Evolutionary conservation across 2,888 invertebrate species (phyloP), one percentile per base, ranked within the genome.

Genomic region (Idaea biselata): DNA sequence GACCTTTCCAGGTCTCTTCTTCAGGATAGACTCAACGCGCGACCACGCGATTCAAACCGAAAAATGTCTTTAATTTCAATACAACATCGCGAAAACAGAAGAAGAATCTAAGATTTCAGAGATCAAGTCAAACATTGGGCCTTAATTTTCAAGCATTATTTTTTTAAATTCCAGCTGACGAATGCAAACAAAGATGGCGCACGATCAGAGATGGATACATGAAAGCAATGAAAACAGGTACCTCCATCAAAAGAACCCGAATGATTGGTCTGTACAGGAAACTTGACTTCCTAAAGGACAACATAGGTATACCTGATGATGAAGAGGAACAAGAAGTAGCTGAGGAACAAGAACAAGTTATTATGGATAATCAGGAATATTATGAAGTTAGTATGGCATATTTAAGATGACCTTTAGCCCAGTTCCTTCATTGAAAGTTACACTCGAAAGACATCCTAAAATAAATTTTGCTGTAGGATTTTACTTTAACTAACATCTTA

Each of bases 171-270:
- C 33, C 83, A 93, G 93, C 92, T 75, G 93, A 93, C 70, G 93
- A 93, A 84, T 93, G 93, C 79, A 93, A 93, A 69, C 93, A 93
- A 70, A 87, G 93, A 55, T 94, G 94, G 94, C 83, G 93, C 61
- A 93, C 93, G 16, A 82, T 94, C 58, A 83, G 93, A 17, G 93
- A 94, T 78, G 87, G 93, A 58, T 94, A 93, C 78, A 88, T 92
- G 76, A 91, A 93, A 61, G 90, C 90, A 69, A 91, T 88, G 64
- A 85, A 93, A 33, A 69, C 86, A 59, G 89, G 89, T 18, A 79
- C 84, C 1, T 74, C 88, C 71, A 18, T 18, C 4, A 88, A 89
- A 69, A 88, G 83, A 62, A 80, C 84, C 1, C 89, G 86, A 68
- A 73, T 81, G 0, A 81, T 44, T 11, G 44, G 78, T 5, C 79